Conservation (phyloP, 1,140 invertebrate genomes). For the Euwallacea fornicatus region DNA sequence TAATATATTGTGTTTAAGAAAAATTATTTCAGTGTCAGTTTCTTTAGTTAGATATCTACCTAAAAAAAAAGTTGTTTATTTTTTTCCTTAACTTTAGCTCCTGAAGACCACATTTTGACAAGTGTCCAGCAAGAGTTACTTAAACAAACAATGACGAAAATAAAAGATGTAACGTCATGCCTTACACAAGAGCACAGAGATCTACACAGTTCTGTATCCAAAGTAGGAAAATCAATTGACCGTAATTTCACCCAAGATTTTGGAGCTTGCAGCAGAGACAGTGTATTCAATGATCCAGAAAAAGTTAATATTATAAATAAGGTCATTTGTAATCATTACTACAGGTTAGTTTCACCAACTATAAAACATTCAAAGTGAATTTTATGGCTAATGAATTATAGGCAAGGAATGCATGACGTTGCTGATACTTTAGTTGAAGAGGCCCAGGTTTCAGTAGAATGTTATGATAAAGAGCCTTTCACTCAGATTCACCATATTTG, state of each 20-base stretch:
- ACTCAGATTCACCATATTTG: conserved; percentile 84
- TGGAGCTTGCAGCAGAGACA: conserved; percentile 82
- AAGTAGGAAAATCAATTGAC: conserved; percentile 96
- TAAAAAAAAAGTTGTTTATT: too few species aligned
- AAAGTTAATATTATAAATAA: conserved; percentile 85
- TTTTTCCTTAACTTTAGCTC: conserved; percentile 55
- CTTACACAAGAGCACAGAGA: conserved; percentile 78
- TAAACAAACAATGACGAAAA: conserved; percentile 68
- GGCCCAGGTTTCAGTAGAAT: conserved; percentile 69
- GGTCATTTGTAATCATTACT: conserved; percentile 96
- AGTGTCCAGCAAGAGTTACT: conserved; percentile 67
- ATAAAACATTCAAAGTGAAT: background rate
- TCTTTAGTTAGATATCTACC: too few species aligned
- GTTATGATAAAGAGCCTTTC: conserved; percentile 77
- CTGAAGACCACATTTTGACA: conserved; percentile 65
- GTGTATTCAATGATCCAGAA: conserved; percentile 77
- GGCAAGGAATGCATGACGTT: conserved; percentile 89
- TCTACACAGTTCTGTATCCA: conserved; percentile 88
- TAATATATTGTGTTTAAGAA: too few species aligned
- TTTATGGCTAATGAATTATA: conserved; percentile 36
- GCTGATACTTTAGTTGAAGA: conserved; percentile 83
- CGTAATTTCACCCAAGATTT: conserved; percentile 93
- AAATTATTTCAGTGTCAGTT: too few species aligned
- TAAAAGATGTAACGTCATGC: conserved; percentile 73
- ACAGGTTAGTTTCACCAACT: conserved; percentile 50